Percentiles rank a stretch among this genome's conserved stretches.
These are phyloP conservation scores for Hippopotamus amphibius DNA, from an alignment of 2,113 vertebrate genomes.

Conservation along the genomic window DNA sequence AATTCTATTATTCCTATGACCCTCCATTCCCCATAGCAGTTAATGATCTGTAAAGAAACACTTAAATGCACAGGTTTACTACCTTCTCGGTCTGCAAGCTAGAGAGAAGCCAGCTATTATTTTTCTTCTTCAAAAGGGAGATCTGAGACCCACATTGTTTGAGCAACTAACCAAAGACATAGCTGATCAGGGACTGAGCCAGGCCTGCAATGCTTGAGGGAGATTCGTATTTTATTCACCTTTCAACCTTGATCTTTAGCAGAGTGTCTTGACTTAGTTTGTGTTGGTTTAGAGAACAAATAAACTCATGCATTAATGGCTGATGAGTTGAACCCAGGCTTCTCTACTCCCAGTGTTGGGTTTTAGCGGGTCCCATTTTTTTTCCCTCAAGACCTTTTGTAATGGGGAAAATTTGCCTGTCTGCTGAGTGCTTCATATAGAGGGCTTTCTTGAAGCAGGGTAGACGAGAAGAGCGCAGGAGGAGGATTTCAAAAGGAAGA, in stretches of 20 bases:
- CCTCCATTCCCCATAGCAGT: conserved; percentile 67
- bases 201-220: neutral
- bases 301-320: neutral
- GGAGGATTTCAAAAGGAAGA: neutral
- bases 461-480: neutral
- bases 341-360: neutral
- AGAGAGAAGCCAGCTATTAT: conserved; percentile 55
- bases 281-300: neutral
- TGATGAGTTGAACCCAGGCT: neutral
- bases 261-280: neutral
- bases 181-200: neutral
- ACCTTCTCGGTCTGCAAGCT: conserved; percentile 47
- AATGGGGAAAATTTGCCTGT: neutral
- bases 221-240: neutral
- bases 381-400: neutral
- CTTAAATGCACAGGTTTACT: conserved; percentile 73
- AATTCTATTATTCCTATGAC: conserved; percentile 71
- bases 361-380: neutral
- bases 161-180: conserved; percentile 64
- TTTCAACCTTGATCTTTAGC: neutral
- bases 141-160: conserved; percentile 41
- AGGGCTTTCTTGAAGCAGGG: conserved; percentile 4
- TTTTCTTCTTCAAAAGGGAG: conserved; percentile 67
- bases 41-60: conserved; percentile 79
- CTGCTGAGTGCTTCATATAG: neutral